phyloP scores from a whole-genome alignment of 2,888 invertebrate species.

The Netelia inedita region DNA sequence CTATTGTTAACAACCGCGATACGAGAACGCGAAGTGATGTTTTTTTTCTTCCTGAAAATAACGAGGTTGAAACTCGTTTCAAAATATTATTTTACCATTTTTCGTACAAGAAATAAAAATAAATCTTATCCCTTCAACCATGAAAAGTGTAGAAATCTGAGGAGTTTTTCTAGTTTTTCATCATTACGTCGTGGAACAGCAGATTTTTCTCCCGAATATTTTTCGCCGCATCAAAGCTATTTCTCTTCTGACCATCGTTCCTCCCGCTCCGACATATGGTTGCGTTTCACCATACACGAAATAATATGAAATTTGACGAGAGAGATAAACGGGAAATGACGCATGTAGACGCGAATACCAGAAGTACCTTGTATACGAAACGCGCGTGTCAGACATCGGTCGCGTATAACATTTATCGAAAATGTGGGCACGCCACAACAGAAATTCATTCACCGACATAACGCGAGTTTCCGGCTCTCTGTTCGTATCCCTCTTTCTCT shows the following conservation, averaged over 20 bases:
- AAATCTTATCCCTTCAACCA: too few species aligned
- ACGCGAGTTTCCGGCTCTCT: constrained; percentile 3
- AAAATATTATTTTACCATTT: too few species aligned
- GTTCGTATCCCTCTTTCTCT: constrained; percentile 18
- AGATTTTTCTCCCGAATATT: too few species aligned
- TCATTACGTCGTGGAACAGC: too few species aligned
- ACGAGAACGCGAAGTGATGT: too few species aligned
- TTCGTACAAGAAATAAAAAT: too few species aligned
- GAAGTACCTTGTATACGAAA: background rate
- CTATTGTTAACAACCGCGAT: too few species aligned
- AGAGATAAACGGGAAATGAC: background rate
- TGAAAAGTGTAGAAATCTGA: too few species aligned
- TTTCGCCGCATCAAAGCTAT: background rate
- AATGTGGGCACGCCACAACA: constrained; percentile 9
- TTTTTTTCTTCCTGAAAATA: too few species aligned
- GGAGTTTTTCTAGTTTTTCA: too few species aligned
- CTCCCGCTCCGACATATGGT: background rate
- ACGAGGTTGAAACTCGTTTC: too few species aligned
- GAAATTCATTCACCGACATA: constrained; percentile 39
- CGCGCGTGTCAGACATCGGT: background rate
- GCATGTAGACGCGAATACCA: background rate
- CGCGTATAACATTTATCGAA: constrained; percentile 16
- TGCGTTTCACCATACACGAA: background rate
- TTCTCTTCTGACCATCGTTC: constrained; percentile 5
- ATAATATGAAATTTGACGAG: background rate